Evolutionary conservation across 1,140 invertebrate genomes (phyloP).

Genomic region (Drosophila erecta): DNA sequence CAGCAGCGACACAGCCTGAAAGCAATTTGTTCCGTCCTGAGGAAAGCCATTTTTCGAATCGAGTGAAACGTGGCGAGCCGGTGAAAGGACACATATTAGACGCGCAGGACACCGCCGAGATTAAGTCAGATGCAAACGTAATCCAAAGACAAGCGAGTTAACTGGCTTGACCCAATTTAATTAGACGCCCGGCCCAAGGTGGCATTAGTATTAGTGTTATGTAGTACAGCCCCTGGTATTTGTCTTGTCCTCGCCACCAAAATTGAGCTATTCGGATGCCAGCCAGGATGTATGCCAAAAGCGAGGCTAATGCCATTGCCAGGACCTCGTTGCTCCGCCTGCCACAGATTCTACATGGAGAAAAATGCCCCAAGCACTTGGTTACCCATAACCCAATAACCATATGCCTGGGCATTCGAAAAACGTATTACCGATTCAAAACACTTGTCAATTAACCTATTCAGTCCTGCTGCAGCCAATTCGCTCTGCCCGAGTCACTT

Average conservation of each 20-base stretch:
- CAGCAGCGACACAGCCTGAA: slow-evolving; percentile 23
- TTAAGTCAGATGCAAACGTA: slow-evolving; percentile 79
- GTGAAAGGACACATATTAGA: slow-evolving; percentile 13
- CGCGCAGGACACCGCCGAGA: slow-evolving; percentile 39
- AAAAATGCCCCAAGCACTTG: background rate
- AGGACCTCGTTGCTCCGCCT: slow-evolving; percentile 13
- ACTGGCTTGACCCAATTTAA: slow-evolving; percentile 81
- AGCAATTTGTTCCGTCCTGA: slow-evolving; percentile 68
- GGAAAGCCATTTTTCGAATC: slow-evolving; percentile 11
- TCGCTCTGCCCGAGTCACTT: no score
- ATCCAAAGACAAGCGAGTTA: slow-evolving; percentile 81
- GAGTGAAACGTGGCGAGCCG: background rate
- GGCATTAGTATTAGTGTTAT: slow-evolving; percentile 53
- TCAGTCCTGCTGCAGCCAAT: no score
- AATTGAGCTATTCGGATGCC: slow-evolving; percentile 35
- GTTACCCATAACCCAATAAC: background rate
- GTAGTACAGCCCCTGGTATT: slow-evolving; percentile 51
- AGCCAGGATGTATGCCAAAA: slow-evolving; percentile 21
- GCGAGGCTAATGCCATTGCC: slow-evolving; percentile 34
- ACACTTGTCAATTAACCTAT: no score
- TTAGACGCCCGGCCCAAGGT: slow-evolving; percentile 56
- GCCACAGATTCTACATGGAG: background rate
- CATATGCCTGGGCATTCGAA: background rate
- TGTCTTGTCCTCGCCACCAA: slow-evolving; percentile 72
- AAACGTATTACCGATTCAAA: no score